Conservation (phyloP, 1,140 invertebrate species). For the Bathynomus jamesi region DNA sequence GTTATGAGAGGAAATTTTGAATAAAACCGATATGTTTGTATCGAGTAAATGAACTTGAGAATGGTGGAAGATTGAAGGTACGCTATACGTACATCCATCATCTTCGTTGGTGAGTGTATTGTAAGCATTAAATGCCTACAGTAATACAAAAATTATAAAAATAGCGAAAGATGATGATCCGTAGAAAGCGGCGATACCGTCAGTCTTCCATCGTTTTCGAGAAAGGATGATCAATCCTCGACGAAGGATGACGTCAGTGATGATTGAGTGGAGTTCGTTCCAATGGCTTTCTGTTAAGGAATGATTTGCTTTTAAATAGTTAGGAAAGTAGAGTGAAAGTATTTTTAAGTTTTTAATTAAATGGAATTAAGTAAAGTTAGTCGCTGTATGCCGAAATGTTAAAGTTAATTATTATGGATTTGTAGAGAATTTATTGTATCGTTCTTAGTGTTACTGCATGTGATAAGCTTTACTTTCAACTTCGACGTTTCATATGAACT, state of each 20-base stretch:
- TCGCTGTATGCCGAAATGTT: too few relatives aligned
- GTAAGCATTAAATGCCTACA: neutral
- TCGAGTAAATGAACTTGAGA: too few relatives aligned
- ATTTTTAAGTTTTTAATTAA: constrained; percentile 46
- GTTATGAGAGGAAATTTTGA: too few relatives aligned
- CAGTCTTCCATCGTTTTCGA: neutral
- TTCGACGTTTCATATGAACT: too few relatives aligned
- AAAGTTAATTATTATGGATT: too few relatives aligned
- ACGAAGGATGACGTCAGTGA: neutral
- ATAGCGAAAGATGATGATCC: neutral
- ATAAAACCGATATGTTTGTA: too few relatives aligned
- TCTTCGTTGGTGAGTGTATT: neutral
- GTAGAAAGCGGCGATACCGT: too few relatives aligned
- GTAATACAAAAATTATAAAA: neutral
- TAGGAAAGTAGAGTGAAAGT: neutral
- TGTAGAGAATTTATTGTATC: too few relatives aligned
- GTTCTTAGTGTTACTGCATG: too few relatives aligned
- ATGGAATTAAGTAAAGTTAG: neutral
- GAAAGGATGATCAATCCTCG: neutral
- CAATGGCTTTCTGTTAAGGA: neutral
- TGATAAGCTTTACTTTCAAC: too few relatives aligned
- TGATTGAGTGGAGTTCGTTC: neutral
- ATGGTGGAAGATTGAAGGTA: too few relatives aligned
- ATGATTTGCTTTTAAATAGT: neutral
- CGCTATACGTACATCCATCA: too few relatives aligned